Conservation (phyloP, 1,140 invertebrate genomes). For the Plectus sambesii region DNA sequence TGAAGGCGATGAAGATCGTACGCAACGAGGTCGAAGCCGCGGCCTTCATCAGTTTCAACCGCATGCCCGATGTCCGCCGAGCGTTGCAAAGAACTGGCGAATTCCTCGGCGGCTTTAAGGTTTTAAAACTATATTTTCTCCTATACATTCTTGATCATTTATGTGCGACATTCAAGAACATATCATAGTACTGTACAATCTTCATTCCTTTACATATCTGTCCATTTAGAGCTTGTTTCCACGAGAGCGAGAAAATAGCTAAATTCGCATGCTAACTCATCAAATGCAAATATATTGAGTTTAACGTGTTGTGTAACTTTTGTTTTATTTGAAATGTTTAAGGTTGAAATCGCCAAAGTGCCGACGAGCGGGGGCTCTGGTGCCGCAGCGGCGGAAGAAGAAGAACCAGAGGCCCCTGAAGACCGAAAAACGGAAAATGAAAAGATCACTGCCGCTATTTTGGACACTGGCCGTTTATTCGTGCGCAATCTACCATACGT, state of each 20-base stretch:
- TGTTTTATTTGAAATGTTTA: constrained; percentile 1
- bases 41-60: constrained; percentile 30
- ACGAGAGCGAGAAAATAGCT: too few relatives aligned
- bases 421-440: constrained; percentile 13
- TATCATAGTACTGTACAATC: too few relatives aligned
- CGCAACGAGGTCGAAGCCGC: constrained; percentile 14
- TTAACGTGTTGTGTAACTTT: too few relatives aligned
- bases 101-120: constrained; percentile 33
- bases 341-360: constrained; percentile 18
- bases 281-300: too few relatives aligned
- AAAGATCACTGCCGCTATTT: constrained; percentile 26
- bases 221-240: too few relatives aligned
- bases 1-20: constrained; percentile 25
- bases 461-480: constrained; percentile 75
- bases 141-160: too few relatives aligned
- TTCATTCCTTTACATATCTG: too few relatives aligned
- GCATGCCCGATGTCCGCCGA: constrained; percentile 21
- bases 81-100: constrained; percentile 25
- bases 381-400: constrained; percentile 10
- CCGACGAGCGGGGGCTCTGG: constrained; percentile 4
- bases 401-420: constrained; percentile 5
- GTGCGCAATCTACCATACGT: constrained; percentile 82
- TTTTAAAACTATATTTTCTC: constrained; percentile 9
- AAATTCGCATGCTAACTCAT: too few relatives aligned
- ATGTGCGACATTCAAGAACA: too few relatives aligned